Percentiles rank a stretch among this genome's conserved stretches.
Evolutionary conservation across 2,113 vertebrate species (phyloP).

Genomic region (Albula goreensis): DNA sequence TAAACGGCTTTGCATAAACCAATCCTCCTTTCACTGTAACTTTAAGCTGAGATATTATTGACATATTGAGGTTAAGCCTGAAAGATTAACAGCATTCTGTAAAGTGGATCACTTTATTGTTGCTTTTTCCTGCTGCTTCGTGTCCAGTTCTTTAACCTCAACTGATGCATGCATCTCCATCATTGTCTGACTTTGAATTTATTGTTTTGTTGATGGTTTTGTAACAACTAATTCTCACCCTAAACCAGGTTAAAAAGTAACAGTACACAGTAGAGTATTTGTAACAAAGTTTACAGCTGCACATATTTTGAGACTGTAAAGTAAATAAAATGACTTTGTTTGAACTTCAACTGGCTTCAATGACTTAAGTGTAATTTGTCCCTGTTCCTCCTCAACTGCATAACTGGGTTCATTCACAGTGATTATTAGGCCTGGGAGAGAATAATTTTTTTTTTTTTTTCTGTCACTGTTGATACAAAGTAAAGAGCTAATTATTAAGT

Average conservation of each 20-base stretch:
- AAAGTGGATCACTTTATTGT: not conserved
- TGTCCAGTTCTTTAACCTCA: not conserved
- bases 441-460: too few relatives aligned
- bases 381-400: not conserved
- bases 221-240: slow-evolving; percentile 32
- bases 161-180: not conserved
- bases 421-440: too few relatives aligned
- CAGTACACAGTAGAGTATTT: slow-evolving; percentile 24
- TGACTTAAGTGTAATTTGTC: not conserved
- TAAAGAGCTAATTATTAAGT: too few relatives aligned
- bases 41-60: not conserved
- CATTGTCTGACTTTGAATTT: slow-evolving; percentile 7
- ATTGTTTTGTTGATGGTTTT: slow-evolving; percentile 40
- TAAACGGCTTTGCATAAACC: too few relatives aligned
- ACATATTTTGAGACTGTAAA: not conserved
- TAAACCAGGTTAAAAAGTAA: slow-evolving; percentile 61
- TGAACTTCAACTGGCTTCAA: not conserved
- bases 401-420: not conserved
- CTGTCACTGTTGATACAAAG: too few relatives aligned
- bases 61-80: not conserved
- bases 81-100: not conserved
- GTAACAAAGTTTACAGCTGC: slow-evolving; percentile 40
- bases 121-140: not conserved
- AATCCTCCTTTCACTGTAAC: too few relatives aligned
- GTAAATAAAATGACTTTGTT: not conserved